Conservation (phyloP, 2,888 invertebrate species). For the Rhamphomyia laevipes region DNA sequence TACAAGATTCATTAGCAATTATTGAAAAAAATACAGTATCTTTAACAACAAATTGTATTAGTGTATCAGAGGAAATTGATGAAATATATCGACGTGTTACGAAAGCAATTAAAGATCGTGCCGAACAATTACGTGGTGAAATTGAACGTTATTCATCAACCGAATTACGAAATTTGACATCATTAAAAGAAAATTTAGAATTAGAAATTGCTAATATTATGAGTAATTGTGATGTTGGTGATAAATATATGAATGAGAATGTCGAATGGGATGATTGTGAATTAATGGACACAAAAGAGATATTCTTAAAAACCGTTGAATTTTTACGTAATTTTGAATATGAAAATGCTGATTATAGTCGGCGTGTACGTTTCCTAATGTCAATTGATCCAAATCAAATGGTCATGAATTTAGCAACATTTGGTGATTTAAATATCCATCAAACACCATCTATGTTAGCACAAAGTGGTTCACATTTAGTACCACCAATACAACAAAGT, state of each 20-base stretch:
- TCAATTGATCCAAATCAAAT: constrained; percentile 87
- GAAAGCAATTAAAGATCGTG: constrained; percentile 82
- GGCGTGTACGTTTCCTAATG: constrained; percentile 75
- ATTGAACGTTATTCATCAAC: constrained; percentile 83
- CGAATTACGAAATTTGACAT: constrained; percentile 74
- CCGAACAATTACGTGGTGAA: constrained; percentile 76
- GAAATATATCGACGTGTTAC: constrained; percentile 79
- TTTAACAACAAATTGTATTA: constrained; percentile 78
- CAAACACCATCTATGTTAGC: constrained; percentile 41
- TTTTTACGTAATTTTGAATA: constrained; percentile 91
- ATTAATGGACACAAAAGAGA: constrained; percentile 89
- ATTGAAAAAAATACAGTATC: constrained; percentile 83
- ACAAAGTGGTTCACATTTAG: constrained; percentile 39
- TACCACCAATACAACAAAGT: constrained; percentile 51
- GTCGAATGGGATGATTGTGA: constrained; percentile 89
- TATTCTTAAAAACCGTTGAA: constrained; percentile 90
- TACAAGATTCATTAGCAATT: constrained; percentile 72
- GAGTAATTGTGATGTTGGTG: constrained; percentile 93
- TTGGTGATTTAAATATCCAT: constrained; percentile 78
- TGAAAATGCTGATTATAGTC: constrained; percentile 79
- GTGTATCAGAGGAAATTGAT: constrained; percentile 87
- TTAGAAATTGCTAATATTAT: constrained; percentile 89
- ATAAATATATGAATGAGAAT: constrained; percentile 83
- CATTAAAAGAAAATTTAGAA: constrained; percentile 86
- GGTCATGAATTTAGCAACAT: constrained; percentile 76